phyloP scores from a whole-genome alignment of 2,888 invertebrate genomes.

The Meandrusa payeni region DNA sequence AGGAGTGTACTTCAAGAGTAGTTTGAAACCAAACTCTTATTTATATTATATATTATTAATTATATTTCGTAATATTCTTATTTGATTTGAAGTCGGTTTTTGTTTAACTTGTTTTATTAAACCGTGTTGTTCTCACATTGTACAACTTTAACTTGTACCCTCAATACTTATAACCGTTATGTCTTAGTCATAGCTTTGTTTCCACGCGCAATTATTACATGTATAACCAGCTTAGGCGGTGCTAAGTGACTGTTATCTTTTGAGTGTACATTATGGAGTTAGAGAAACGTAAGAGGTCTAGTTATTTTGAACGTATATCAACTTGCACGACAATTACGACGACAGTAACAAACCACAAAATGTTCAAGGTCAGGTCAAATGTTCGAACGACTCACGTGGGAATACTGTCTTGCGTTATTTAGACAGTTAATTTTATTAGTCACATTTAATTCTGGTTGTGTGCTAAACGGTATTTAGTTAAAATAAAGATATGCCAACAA shows the following conservation, averaged over 20 bases:
- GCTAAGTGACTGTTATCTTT: conserved; percentile 23
- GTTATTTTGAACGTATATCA: conserved; percentile 37
- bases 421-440: conserved; percentile 4
- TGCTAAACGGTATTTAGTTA: conserved; percentile 4
- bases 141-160: neutral
- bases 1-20: too few relatives aligned
- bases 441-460: conserved; percentile 7
- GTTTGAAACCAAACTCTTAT: too few relatives aligned
- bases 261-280: conserved; percentile 18
- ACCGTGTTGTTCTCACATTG: conserved; percentile 3
- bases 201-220: conserved; percentile 56
- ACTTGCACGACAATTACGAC: conserved; percentile 49
- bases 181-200: conserved; percentile 57
- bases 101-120: too few relatives aligned
- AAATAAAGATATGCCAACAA: too few relatives aligned
- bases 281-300: conserved; percentile 33
- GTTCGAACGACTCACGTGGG: conserved; percentile 57
- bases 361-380: conserved; percentile 62
- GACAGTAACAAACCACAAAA: conserved; percentile 68
- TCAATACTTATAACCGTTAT: conserved; percentile 48
- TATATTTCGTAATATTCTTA: too few relatives aligned
- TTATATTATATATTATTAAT: too few relatives aligned
- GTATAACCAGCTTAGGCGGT: conserved; percentile 40
- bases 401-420: conserved; percentile 33
- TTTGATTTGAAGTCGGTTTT: too few relatives aligned